Evolutionary conservation across 1,140 invertebrate species (phyloP), one percentile per base, ranked within the genome.

Genomic region (Chymomyza costata): DNA sequence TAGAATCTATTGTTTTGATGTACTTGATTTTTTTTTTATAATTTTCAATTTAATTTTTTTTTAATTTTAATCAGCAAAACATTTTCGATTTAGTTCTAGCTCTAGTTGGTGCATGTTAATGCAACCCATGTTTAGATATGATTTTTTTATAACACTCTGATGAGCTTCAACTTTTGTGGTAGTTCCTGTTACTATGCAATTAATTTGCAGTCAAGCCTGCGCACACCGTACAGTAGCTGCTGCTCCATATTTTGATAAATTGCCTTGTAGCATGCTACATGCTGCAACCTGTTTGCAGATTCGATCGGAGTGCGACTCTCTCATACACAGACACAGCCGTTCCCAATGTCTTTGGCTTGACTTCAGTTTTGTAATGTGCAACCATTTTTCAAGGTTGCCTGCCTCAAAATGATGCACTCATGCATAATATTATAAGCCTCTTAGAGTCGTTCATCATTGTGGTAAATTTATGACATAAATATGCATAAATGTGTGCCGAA

Each of bases 391-490:
- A 78, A 78, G 73, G 73, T 73, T 78, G 65, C 45, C 65, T 32
- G 25, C 8, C 69, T 48, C 28, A 48, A 40, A 46, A 32, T 48
- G 52, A 65, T 66, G 66, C 71, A 48, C 50, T 78, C 71, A 76
- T 78, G 71, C 71, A 76, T 76, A 71, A 66, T 66, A 58, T 59
- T 54, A 14, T 48, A 28, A 16, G 14, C 21, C 31, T 11, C 49
- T 43, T 21, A 35, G 16, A 19, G 49, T 30, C 43, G 51, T 48
- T 43, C n/a, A n/a, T n/a, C n/a, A n/a, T n/a, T n/a, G 48, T 7
- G 50, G 62, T 34, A 64, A 78, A 80, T 73, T 78, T 73, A 80
- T 78, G 73, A 80, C 73, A 78, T 78, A 76, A 78, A 78, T 78
- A 78, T 80, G 67, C 73, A 78, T 65, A 65, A 78, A 76, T 71